Conservation (phyloP, 2,113 vertebrate species). For the Nipponia nippon region DNA sequence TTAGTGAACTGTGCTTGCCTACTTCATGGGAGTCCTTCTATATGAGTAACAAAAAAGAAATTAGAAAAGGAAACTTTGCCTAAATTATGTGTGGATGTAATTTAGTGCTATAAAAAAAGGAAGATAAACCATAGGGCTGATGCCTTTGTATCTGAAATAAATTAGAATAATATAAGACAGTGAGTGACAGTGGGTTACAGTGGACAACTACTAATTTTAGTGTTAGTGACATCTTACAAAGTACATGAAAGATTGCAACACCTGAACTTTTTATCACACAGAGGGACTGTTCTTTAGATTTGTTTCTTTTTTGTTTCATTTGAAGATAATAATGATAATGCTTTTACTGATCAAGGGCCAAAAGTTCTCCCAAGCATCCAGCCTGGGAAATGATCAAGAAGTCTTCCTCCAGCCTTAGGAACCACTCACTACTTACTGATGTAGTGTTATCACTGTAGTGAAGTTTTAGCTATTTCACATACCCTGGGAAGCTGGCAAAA, state of each 20-base stretch:
- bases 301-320: background rate
- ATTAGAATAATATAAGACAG: background rate
- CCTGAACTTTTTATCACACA: background rate
- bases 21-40: background rate
- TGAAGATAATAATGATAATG: background rate
- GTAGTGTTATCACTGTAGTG: background rate
- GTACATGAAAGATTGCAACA: background rate
- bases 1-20: slow-evolving; percentile 28
- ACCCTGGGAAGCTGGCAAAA: background rate
- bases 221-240: background rate
- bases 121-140: background rate
- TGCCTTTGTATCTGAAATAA: background rate
- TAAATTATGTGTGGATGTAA: slow-evolving; percentile 32
- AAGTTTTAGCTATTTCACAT: background rate
- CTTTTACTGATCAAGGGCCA: background rate
- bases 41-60: slow-evolving; percentile 39
- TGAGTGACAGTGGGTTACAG: background rate
- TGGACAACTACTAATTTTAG: background rate
- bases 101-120: background rate
- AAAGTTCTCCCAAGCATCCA: background rate
- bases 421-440: background rate
- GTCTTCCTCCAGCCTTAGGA: background rate
- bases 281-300: background rate
- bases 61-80: background rate
- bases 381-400: background rate